phyloP scores from a whole-genome alignment of 2,888 invertebrate genomes.

The Xestoiulus laeticollis region DNA sequence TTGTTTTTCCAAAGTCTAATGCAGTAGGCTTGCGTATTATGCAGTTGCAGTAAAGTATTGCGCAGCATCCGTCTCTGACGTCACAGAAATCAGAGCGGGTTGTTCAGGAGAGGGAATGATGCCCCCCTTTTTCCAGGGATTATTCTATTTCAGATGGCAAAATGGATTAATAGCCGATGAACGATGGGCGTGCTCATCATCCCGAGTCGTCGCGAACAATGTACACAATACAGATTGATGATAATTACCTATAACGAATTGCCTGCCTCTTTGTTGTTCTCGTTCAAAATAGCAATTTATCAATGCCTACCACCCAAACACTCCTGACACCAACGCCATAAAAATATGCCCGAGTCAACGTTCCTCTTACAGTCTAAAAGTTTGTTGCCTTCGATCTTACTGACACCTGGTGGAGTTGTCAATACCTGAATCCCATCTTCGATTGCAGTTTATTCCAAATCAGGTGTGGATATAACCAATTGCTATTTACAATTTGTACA shows the following conservation, averaged over 20 bases:
- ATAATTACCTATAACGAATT: conserved; percentile 37
- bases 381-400: neutral
- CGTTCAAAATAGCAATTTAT: conserved; percentile 34
- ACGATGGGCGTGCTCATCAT: conserved; percentile 28
- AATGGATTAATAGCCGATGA: conserved; percentile 29
- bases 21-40: neutral
- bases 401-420: neutral
- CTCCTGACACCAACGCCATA: neutral
- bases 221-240: conserved; percentile 34
- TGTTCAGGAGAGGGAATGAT: neutral
- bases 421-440: neutral
- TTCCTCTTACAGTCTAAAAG: neutral
- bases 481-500: too few species aligned
- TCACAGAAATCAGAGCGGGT: neutral
- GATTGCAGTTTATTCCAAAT: neutral
- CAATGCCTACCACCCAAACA: conserved; percentile 34
- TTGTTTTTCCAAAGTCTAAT: too few species aligned
- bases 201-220: conserved; percentile 10
- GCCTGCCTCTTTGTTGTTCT: conserved; percentile 34
- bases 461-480: too few species aligned
- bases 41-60: neutral
- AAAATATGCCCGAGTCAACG: conserved; percentile 23
- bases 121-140: neutral
- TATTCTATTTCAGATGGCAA: conserved; percentile 29
- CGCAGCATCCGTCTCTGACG: neutral